phyloP scores from a whole-genome alignment of 2,113 vertebrate species.

The Myotis yumanensis region DNA sequence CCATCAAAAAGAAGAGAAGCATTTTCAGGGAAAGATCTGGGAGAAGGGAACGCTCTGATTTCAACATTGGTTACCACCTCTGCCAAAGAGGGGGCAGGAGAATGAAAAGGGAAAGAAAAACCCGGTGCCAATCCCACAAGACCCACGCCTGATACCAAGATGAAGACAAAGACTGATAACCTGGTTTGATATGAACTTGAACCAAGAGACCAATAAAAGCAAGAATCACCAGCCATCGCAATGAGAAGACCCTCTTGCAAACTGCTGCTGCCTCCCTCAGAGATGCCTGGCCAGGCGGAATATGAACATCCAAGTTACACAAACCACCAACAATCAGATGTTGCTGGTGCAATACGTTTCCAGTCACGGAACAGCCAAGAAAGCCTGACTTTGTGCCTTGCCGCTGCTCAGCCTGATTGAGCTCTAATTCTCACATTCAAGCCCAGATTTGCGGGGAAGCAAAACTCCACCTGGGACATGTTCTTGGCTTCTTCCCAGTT shows the following conservation, averaged over 20 bases:
- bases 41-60: not conserved
- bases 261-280: not conserved
- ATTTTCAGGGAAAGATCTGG: not conserved
- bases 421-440: not conserved
- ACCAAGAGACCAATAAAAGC: not conserved
- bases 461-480: not conserved
- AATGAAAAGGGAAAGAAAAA: not conserved
- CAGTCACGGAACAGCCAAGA: not conserved
- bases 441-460: not conserved
- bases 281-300: not conserved
- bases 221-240: not conserved
- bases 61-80: not conserved
- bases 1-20: not conserved
- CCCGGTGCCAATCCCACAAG: not conserved
- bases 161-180: not conserved
- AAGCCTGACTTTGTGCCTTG: not conserved
- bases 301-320: rapidly evolving
- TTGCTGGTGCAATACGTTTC: not conserved
- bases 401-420: not conserved
- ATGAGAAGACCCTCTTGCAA: not conserved
- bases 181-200: not conserved
- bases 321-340: not conserved
- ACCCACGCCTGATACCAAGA: not conserved
- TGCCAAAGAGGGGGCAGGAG: not conserved
- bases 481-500: not conserved